Evolutionary conservation across 2,113 vertebrate species (phyloP).

Genomic region (Rutilus rutilus): DNA sequence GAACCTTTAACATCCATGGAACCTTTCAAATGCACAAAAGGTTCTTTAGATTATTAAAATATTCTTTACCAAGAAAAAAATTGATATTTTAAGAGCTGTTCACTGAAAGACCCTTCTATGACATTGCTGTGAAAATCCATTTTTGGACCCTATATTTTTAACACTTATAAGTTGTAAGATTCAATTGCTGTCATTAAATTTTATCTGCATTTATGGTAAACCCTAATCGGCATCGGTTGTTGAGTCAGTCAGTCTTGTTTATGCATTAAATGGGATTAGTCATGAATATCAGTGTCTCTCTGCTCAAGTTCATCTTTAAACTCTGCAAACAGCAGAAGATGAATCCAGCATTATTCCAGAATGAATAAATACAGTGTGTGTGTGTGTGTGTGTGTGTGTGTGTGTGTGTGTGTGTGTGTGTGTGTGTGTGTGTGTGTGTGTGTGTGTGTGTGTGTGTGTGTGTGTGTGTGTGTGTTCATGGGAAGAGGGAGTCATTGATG

Average conservation of each 20-base stretch:
- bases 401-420: no score
- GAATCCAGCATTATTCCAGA: slow-evolving; percentile 4
- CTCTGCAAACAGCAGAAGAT: not conserved
- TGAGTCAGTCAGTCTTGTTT: not conserved
- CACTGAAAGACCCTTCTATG: not conserved
- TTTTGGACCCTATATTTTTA: no score
- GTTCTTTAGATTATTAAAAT: not conserved
- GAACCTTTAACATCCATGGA: no score
- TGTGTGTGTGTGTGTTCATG: not conserved
- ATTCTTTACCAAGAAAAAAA: no score
- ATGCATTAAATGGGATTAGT: not conserved
- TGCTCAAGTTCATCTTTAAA: not conserved
- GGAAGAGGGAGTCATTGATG: not conserved
- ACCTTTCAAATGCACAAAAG: no score
- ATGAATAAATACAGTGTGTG: not conserved
- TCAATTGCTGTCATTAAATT: no score
- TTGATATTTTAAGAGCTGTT: not conserved
- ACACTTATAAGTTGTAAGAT: no score
- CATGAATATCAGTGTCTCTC: not conserved
- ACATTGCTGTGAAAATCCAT: not conserved
- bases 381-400: not conserved
- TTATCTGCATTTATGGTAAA: not conserved
- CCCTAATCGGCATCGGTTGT: not conserved
- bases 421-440: no score
- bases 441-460: no score